These are phyloP conservation scores for Perdix hodgsoniae DNA, from an alignment of 2,797 vertebrate genomes.

Conservation along the genomic window DNA sequence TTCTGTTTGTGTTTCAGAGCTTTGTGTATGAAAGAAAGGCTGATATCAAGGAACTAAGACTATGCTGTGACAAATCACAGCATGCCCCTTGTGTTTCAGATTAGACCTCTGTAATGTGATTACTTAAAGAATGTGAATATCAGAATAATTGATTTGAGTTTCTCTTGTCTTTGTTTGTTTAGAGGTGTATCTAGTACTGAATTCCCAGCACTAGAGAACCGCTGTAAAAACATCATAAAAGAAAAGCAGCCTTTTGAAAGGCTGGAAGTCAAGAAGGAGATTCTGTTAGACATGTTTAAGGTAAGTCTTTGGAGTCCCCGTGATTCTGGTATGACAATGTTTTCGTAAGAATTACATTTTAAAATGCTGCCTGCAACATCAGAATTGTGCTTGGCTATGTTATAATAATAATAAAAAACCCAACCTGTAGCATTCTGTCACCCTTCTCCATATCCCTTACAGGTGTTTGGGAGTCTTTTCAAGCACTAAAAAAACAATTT, in stretches of 20 bases:
- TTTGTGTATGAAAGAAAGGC: not conserved
- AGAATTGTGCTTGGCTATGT: not conserved
- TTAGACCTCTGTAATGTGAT: not conserved
- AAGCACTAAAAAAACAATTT: not conserved
- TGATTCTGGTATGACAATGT: not conserved
- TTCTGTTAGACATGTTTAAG: slow-evolving; percentile 94
- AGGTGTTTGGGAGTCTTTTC: not conserved
- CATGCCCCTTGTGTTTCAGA: not conserved
- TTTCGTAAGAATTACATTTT: not conserved
- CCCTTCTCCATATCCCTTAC: not conserved
- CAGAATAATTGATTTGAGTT: not conserved
- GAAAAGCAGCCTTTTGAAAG: slow-evolving; percentile 95
- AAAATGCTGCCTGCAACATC: not conserved
- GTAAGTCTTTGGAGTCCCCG: slow-evolving; percentile 74
- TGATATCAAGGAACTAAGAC: not conserved
- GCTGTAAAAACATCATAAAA: slow-evolving; percentile 89
- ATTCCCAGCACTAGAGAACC: slow-evolving; percentile 86
- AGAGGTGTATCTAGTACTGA: slow-evolving; percentile 90
- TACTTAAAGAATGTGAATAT: not conserved
- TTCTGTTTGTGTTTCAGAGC: not conserved
- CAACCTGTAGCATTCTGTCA: not conserved
- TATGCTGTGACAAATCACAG: not conserved
- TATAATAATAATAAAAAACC: not conserved
- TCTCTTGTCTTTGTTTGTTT: slow-evolving; percentile 23
- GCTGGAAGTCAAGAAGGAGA: slow-evolving; percentile 91